phyloP scores from a whole-genome alignment of 2,113 vertebrate species.

The Antechinus flavipes region DNA sequence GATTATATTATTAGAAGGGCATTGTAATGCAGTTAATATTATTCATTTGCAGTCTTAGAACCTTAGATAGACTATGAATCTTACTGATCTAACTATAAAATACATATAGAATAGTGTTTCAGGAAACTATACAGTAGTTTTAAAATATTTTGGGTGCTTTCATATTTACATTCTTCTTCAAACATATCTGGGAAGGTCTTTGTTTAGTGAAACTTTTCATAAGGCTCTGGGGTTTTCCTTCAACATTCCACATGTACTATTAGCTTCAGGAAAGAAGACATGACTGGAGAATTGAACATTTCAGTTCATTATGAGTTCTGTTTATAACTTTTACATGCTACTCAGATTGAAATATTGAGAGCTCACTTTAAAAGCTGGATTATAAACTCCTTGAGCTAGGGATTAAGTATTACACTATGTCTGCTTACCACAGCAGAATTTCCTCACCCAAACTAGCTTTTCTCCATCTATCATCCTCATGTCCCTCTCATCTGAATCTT shows the following conservation, averaged over 20 bases:
- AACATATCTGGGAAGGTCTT: neutral
- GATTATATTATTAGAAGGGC: neutral
- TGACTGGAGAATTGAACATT: slow-evolving; percentile 5
- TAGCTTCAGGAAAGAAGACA: slow-evolving; percentile 30
- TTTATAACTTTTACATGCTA: slow-evolving; percentile 29
- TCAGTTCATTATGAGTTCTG: neutral
- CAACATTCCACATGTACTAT: slow-evolving; percentile 26
- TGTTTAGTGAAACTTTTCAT: neutral
- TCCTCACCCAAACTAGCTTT: neutral
- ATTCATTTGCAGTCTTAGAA: neutral
- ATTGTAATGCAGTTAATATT: neutral
- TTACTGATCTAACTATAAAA: neutral
- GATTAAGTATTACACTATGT: neutral
- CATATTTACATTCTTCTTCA: neutral
- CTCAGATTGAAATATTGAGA: slow-evolving; percentile 4
- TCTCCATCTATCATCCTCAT: neutral
- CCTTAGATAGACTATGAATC: neutral
- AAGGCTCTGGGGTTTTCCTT: slow-evolving; percentile 24
- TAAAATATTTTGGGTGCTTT: neutral
- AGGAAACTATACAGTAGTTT: neutral
- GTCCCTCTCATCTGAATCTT: neutral
- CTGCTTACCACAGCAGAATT: neutral
- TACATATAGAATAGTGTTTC: neutral
- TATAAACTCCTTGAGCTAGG: neutral
- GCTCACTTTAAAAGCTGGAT: neutral